A percentile compares a stretch with the other conserved stretches of the same genome.
phyloP scores from a whole-genome alignment of 2,113 vertebrate species.

The Centrocercus urophasianus region DNA sequence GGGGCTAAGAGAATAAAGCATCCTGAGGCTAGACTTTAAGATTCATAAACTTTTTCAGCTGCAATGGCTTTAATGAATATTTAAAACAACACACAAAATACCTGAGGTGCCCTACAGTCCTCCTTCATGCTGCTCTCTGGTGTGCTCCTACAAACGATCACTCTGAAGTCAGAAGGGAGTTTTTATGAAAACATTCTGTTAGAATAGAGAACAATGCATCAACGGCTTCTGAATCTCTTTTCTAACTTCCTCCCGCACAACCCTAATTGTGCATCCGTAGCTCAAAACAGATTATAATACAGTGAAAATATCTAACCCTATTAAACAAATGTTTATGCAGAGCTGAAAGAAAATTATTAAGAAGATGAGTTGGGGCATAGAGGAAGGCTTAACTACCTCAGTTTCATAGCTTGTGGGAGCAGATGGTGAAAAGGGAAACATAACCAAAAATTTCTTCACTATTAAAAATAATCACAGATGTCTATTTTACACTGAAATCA shows the following conservation, averaged over 20 bases:
- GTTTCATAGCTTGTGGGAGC: background rate
- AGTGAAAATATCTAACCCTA: background rate
- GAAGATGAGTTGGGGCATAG: background rate
- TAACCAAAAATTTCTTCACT: background rate
- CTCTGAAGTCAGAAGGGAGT: background rate
- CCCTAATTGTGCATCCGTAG: background rate
- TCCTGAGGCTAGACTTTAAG: background rate
- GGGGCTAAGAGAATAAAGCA: background rate
- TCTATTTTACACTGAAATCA: background rate
- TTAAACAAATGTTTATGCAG: background rate
- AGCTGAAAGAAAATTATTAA: background rate
- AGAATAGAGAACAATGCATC: background rate
- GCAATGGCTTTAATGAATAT: background rate
- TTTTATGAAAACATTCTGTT: background rate
- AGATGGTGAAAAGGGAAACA: background rate
- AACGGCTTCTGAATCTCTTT: background rate
- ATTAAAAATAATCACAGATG: background rate
- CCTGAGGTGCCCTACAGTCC: background rate
- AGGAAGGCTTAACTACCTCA: background rate
- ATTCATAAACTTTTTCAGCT: background rate
- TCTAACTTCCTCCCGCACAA: background rate
- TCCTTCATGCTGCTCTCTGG: rapidly evolving
- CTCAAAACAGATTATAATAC: background rate
- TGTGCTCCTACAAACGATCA: background rate
- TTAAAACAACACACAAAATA: background rate